Conservation (phyloP, 1,140 invertebrate species). For the Drosophila equinoxialis region DNA sequence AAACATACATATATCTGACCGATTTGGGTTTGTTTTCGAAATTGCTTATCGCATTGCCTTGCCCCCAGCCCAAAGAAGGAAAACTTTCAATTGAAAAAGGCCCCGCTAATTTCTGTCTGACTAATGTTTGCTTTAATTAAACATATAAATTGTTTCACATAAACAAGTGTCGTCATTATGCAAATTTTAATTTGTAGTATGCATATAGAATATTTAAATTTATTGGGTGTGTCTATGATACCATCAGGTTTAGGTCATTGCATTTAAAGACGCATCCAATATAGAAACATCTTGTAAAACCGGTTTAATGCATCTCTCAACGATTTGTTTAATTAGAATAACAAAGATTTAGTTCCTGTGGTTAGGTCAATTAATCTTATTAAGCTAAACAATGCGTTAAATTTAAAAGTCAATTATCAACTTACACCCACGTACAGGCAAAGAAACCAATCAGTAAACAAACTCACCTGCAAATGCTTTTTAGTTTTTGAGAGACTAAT, state of each 20-base stretch:
- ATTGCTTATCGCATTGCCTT: conserved; percentile 8
- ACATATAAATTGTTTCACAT: conserved; percentile 21
- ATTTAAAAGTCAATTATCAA: conserved; percentile 46
- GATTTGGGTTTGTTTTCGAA: conserved; percentile 48
- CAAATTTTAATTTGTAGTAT: conserved; percentile 35
- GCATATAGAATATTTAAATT: background rate
- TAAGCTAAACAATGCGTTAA: conserved; percentile 27
- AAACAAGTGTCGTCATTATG: conserved; percentile 58
- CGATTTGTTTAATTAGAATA: conserved; percentile 14
- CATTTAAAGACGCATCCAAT: conserved; percentile 34
- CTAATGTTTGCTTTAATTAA: conserved; percentile 22
- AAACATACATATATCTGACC: conserved; percentile 42
- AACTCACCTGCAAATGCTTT: background rate
- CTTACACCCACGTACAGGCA: conserved; percentile 48
- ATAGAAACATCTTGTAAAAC: conserved; percentile 28
- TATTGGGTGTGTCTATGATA: conserved; percentile 38
- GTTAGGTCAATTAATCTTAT: conserved; percentile 23
- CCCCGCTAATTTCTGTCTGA: conserved; percentile 16
- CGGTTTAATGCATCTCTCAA: conserved; percentile 26
- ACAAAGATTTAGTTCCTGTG: conserved; percentile 16
- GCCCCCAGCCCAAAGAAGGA: conserved; percentile 35
- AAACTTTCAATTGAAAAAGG: conserved; percentile 11
- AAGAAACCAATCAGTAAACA: conserved; percentile 29
- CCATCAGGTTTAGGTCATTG: conserved; percentile 41
- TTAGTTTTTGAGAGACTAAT: background rate